Evolutionary conservation across 1,140 invertebrate genomes (phyloP).

Genomic region (Phocides pigmalion): DNA sequence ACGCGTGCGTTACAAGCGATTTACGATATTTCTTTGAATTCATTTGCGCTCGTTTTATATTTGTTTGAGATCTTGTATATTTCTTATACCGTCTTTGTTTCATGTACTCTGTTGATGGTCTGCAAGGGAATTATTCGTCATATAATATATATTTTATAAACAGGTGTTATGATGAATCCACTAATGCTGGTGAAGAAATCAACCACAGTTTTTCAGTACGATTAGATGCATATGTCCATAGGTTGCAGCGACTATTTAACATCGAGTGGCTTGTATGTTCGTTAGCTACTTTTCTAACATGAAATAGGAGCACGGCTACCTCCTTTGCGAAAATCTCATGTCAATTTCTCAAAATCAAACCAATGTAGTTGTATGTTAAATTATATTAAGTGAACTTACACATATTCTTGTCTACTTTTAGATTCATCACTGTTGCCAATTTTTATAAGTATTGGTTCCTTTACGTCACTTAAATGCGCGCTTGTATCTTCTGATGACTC

Average conservation of each 20-base stretch:
- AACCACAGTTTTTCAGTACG: no score
- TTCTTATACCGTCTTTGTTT: constrained; percentile 6
- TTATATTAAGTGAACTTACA: neutral
- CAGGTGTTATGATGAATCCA: no score
- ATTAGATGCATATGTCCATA: no score
- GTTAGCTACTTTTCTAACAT: no score
- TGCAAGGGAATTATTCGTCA: no score
- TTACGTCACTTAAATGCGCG: neutral
- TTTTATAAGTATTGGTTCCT: neutral
- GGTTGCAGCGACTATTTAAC: no score
- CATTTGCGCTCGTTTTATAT: neutral
- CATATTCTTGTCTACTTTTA: neutral
- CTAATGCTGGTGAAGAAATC: no score
- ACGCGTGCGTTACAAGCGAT: neutral
- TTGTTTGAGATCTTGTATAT: neutral
- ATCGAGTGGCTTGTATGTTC: no score
- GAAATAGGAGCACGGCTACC: no score
- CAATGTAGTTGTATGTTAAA: neutral
- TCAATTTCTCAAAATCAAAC: neutral
- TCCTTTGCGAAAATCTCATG: no score
- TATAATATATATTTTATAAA: no score
- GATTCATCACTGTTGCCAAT: neutral
- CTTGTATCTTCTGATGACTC: neutral
- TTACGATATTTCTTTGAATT: neutral
- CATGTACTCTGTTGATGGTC: neutral